These are phyloP conservation scores for Lobophora halterata DNA, from an alignment of 2,888 invertebrate genomes.

Conservation along the genomic window DNA sequence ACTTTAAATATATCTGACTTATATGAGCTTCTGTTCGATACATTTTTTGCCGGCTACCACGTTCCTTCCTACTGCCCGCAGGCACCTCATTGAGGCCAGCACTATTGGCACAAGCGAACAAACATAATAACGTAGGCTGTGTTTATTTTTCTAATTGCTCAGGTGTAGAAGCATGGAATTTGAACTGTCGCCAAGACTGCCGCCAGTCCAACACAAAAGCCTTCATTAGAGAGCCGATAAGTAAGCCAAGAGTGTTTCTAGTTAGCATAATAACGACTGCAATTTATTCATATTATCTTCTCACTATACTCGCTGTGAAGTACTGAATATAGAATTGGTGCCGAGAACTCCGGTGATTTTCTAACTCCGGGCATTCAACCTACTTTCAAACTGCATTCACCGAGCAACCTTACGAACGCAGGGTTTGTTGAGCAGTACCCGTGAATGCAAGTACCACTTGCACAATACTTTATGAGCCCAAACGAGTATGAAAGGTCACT, in stretches of 20 bases:
- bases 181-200: conserved; percentile 40
- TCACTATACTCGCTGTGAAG: not conserved
- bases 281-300: conserved; percentile 3
- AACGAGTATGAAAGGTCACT: conserved; percentile 6
- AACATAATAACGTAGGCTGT: conserved; percentile 54
- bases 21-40: conserved; percentile 46
- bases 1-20: conserved; percentile 41
- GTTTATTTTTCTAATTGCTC: conserved; percentile 58
- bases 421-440: conserved; percentile 34
- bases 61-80: conserved; percentile 36
- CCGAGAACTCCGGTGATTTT: conserved; percentile 38
- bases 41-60: conserved; percentile 35
- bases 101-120: conserved; percentile 56
- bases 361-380: conserved; percentile 44
- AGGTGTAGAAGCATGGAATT: conserved; percentile 47
- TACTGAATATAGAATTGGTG: conserved; percentile 32
- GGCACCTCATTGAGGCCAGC: conserved; percentile 61
- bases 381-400: conserved; percentile 47
- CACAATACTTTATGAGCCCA: conserved; percentile 17
- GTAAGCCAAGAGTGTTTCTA: conserved; percentile 28
- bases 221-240: conserved; percentile 42
- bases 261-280: conserved; percentile 13
- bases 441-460: conserved; percentile 24
- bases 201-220: conserved; percentile 25
- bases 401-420: conserved; percentile 37